Percentiles rank a stretch among this genome's conserved stretches.
phyloP scores from a whole-genome alignment of 2,113 vertebrate genomes.

The Arvicanthis niloticus region DNA sequence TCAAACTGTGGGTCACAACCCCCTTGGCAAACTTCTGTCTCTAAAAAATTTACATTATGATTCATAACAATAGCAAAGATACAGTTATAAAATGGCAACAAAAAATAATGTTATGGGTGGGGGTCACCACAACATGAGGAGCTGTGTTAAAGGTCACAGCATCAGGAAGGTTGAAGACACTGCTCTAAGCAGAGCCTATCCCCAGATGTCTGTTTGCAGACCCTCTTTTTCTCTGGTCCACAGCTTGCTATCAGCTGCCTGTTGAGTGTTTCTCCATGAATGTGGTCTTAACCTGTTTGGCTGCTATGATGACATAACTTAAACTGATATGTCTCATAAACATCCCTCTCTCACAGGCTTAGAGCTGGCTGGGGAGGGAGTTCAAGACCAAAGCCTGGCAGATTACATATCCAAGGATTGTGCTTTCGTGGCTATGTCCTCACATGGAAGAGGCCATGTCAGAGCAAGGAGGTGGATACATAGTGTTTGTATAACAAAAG shows the following conservation, averaged over 20 bases:
- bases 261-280: accelerated
- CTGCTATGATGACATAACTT: background rate
- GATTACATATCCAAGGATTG: background rate
- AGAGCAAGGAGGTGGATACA: background rate
- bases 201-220: background rate
- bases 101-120: background rate
- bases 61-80: background rate
- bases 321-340: background rate
- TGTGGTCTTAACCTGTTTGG: background rate
- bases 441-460: background rate
- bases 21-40: background rate
- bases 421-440: background rate
- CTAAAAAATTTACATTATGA: background rate
- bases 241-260: background rate
- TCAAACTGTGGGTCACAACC: background rate
- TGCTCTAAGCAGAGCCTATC: background rate
- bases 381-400: background rate
- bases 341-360: background rate
- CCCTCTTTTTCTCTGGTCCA: background rate
- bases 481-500: background rate
- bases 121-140: background rate
- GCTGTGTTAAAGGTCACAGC: background rate
- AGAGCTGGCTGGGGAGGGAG: background rate
- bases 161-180: background rate
- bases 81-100: background rate